Evolutionary conservation across 1,140 invertebrate species (phyloP).

Genomic region (Oryctes rhinoceros): DNA sequence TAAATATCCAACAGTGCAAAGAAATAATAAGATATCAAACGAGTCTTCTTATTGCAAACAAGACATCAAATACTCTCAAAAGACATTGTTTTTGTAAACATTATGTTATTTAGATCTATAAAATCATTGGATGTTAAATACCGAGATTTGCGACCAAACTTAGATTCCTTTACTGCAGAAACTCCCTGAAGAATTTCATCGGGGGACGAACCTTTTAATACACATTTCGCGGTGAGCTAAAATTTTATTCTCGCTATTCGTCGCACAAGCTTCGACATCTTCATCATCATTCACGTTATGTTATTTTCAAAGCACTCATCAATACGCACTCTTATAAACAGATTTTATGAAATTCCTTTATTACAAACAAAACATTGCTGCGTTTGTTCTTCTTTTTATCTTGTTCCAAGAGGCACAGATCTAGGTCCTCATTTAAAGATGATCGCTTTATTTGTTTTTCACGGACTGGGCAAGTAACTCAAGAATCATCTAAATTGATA

Average conservation of each 20-base stretch:
- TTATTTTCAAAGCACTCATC: conserved; percentile 58
- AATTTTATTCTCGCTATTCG: conserved; percentile 45
- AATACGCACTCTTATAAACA: conserved; percentile 49
- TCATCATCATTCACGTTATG: conserved; percentile 46
- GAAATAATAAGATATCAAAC: no score
- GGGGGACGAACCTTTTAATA: neutral
- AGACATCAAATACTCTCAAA: conserved; percentile 59
- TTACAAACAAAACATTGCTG: conserved; percentile 58
- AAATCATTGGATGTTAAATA: conserved; percentile 66
- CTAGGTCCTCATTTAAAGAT: conserved; percentile 68
- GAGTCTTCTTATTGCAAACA: no score
- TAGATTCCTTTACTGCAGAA: conserved; percentile 46
- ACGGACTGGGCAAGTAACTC: conserved; percentile 70
- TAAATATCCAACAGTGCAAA: no score
- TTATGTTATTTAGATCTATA: conserved; percentile 61
- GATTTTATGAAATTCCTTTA: conserved; percentile 51
- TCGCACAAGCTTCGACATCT: neutral
- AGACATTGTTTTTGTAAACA: conserved; percentile 67
- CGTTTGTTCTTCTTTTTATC: conserved; percentile 43
- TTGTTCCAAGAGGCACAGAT: conserved; percentile 64
- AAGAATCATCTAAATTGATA: conserved; percentile 41
- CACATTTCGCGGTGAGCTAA: conserved; percentile 33
- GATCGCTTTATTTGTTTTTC: conserved; percentile 61
- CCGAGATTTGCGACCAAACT: neutral
- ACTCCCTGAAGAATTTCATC: neutral